Evolutionary conservation across 1,140 invertebrate species (phyloP).

Genomic region (Solen grandis): DNA sequence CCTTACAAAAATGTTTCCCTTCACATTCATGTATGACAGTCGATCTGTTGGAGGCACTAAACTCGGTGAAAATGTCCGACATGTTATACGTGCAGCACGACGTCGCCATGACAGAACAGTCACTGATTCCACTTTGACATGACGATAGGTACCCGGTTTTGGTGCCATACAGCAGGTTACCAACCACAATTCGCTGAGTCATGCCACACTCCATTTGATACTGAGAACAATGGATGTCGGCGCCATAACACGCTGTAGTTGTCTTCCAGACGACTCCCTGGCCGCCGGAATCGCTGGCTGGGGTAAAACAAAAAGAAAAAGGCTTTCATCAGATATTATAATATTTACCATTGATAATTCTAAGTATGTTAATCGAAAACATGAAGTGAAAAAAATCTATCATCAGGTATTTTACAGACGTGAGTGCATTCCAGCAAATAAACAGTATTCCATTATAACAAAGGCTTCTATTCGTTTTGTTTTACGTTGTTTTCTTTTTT

Average conservation of each 20-base stretch:
- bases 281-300: no score
- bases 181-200: conserved; percentile 9
- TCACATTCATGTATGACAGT: conserved; percentile 8
- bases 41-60: conserved; percentile 3
- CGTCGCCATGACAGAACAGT: background rate
- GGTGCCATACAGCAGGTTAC: conserved; percentile 8
- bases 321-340: no score
- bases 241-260: conserved; percentile 18
- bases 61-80: conserved; percentile 10
- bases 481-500: no score
- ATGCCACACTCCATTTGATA: conserved; percentile 15
- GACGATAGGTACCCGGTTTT: background rate
- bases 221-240: conserved; percentile 27
- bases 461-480: no score
- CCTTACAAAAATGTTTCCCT: conserved; percentile 6
- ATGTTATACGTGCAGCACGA: conserved; percentile 32
- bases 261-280: background rate
- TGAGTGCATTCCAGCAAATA: no score
- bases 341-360: no score
- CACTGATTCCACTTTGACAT: conserved; percentile 23
- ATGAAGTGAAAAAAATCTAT: no score
- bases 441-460: no score
- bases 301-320: no score
- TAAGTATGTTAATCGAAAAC: no score
- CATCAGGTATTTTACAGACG: no score